A percentile compares a stretch with the other conserved stretches of the same genome.
Conservation (phyloP, 2,113 vertebrate genomes). For the Kryptolebias marmoratus region DNA sequence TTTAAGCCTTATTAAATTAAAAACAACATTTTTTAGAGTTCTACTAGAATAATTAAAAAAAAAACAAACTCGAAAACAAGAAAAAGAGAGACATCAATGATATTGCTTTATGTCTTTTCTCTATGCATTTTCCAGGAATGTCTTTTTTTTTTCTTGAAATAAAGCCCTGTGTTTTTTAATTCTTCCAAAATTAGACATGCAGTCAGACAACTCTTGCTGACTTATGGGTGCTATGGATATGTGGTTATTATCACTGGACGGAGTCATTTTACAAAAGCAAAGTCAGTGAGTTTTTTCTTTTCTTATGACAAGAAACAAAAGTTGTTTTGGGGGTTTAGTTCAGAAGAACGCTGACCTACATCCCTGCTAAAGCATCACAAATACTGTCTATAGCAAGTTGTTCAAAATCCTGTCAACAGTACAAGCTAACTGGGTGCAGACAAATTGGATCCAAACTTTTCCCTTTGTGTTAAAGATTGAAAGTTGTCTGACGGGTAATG, state of each 20-base stretch:
- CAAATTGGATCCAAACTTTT: constrained; percentile 5
- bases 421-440: not conserved
- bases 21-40: not conserved
- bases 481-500: not conserved
- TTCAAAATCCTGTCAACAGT: not conserved
- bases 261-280: constrained; percentile 6
- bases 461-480: not conserved
- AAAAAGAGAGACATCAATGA: constrained; percentile 16
- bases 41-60: not conserved
- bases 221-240: constrained; percentile 32
- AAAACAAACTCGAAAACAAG: not conserved
- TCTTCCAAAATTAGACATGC: constrained; percentile 16
- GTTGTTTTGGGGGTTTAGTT: not conserved
- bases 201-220: constrained; percentile 24
- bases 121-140: constrained; percentile 1
- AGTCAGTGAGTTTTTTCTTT: not conserved
- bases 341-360: not conserved
- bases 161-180: constrained; percentile 21
- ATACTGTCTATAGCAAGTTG: not conserved
- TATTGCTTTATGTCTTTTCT: constrained; percentile 1
- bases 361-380: not conserved
- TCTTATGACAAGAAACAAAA: not conserved
- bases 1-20: too few species aligned
- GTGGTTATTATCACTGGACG: constrained; percentile 17
- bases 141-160: constrained; percentile 16